Evolutionary conservation across 2,113 vertebrate genomes (phyloP).

Genomic region (Gobiocypris rarus): DNA sequence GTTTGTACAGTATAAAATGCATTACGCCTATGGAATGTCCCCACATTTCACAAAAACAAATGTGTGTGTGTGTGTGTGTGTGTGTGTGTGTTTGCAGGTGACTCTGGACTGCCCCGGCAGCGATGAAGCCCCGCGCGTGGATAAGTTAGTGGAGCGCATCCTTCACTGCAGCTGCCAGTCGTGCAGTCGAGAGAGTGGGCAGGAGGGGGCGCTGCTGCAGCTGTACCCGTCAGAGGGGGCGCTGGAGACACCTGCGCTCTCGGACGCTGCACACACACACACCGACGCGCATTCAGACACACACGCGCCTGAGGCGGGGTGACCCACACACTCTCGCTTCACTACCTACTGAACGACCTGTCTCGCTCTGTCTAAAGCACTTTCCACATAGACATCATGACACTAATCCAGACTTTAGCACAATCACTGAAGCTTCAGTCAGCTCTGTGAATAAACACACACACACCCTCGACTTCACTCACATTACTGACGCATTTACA

Average conservation of each 20-base stretch:
- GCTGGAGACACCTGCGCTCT: slow-evolving; percentile 65
- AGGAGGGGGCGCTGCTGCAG: slow-evolving; percentile 88
- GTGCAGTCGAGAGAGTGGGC: slow-evolving; percentile 88
- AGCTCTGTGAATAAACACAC: not conserved
- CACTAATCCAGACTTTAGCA: not conserved
- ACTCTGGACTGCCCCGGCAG: slow-evolving; percentile 90
- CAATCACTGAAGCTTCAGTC: not conserved
- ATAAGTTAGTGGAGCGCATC: slow-evolving; percentile 96
- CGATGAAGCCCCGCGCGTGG: slow-evolving; percentile 86
- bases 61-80: slow-evolving; percentile 6
- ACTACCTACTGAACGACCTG: not conserved
- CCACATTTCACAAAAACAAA: no score
- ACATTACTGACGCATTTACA: slow-evolving; percentile 52
- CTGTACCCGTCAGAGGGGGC: slow-evolving; percentile 85
- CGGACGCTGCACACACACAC: slow-evolving; percentile 70
- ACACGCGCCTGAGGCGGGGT: slow-evolving; percentile 72
- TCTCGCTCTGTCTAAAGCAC: slow-evolving; percentile 8
- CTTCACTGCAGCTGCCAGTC: slow-evolving; percentile 96
- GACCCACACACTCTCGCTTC: slow-evolving; percentile 29
- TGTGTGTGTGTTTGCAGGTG: slow-evolving; percentile 76
- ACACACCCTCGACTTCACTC: slow-evolving; percentile 35
- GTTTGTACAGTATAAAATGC: no score
- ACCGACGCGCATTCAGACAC: slow-evolving; percentile 71
- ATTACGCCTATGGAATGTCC: no score
- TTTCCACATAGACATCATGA: not conserved